These are phyloP conservation scores for Macquaria australasica DNA, from an alignment of 2,113 vertebrate genomes.

Conservation along the genomic window DNA sequence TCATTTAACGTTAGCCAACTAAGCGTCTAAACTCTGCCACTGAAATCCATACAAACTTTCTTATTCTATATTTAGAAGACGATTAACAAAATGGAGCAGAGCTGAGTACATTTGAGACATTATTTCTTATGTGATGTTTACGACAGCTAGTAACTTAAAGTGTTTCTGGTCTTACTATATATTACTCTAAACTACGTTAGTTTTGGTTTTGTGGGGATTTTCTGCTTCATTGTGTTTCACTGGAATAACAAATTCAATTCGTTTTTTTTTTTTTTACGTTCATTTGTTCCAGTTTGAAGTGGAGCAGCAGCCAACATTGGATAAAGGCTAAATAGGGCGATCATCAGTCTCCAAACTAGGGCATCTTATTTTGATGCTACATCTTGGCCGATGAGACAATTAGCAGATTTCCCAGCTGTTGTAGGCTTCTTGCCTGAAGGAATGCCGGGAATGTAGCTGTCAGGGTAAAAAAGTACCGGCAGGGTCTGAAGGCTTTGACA, in stretches of 20 bases:
- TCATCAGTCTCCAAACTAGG: constrained; percentile 34
- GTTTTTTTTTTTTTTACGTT: background rate
- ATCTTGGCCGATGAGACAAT: constrained; percentile 58
- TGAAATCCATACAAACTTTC: background rate
- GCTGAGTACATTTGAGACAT: background rate
- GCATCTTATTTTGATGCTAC: constrained; percentile 49
- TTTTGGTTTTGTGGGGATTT: background rate
- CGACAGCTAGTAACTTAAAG: background rate
- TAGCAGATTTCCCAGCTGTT: constrained; percentile 78
- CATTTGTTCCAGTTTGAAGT: constrained; percentile 29
- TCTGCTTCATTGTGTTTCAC: background rate
- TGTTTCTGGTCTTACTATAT: background rate
- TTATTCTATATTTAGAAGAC: background rate
- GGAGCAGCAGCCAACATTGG: constrained; percentile 10
- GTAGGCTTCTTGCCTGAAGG: constrained; percentile 50
- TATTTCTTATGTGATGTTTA: background rate
- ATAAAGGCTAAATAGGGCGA: constrained; percentile 43
- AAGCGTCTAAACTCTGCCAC: background rate
- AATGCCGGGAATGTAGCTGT: constrained; percentile 73
- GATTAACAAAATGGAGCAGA: background rate
- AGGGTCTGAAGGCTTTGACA: constrained; percentile 64
- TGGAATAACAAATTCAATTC: background rate
- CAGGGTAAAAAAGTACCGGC: constrained; percentile 65
- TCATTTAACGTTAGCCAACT: background rate
- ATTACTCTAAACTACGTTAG: too few relatives aligned